Percentiles rank a stretch among this genome's conserved stretches.
Evolutionary conservation across 2,797 vertebrate genomes (phyloP).

Genomic region (Macrochelys suwanniensis): DNA sequence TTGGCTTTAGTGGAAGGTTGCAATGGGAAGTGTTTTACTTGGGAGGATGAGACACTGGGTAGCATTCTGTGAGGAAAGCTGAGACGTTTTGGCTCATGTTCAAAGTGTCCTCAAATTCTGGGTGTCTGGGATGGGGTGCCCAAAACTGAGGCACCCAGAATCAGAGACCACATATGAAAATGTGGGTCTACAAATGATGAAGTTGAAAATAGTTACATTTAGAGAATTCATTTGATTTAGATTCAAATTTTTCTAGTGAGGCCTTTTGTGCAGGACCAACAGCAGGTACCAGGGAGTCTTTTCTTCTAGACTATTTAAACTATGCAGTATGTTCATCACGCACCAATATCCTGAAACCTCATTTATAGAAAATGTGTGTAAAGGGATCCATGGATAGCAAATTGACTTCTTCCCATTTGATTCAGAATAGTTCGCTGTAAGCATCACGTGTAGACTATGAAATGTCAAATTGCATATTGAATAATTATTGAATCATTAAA

Average conservation of each 20-base stretch:
- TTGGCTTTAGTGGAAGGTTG: neutral
- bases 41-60: neutral
- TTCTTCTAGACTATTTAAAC: neutral
- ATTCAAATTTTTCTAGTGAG: neutral
- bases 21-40: neutral
- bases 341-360: neutral
- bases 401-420: neutral
- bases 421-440: neutral
- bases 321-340: neutral
- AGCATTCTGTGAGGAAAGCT: neutral
- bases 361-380: neutral
- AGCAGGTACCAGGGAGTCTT: neutral
- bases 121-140: neutral
- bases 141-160: neutral
- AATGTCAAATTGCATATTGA: neutral
- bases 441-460: neutral
- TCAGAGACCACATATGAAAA: neutral
- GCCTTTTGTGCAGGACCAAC: neutral
- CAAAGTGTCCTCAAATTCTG: neutral
- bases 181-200: neutral
- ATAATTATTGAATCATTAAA: conserved; percentile 12
- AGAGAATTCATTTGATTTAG: neutral
- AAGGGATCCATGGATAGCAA: neutral
- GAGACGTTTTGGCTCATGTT: rapidly evolving
- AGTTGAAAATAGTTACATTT: neutral